Percentiles rank a stretch among this genome's conserved stretches.
phyloP scores from a whole-genome alignment of 2,113 vertebrate species.

The Axis porcinus region DNA sequence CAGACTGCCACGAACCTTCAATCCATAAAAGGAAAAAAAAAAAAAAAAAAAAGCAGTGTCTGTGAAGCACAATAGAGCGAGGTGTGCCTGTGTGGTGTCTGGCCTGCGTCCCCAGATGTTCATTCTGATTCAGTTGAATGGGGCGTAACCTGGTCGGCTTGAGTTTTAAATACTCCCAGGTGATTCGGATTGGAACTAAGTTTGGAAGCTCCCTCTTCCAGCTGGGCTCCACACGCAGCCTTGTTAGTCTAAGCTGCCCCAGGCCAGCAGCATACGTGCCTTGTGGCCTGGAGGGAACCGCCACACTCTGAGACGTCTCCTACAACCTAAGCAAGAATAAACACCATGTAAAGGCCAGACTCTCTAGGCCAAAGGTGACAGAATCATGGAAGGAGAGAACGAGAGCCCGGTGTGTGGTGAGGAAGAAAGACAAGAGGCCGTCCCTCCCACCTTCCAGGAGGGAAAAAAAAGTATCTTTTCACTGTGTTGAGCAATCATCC shows the following conservation, averaged over 20 bases:
- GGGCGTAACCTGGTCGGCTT: no score
- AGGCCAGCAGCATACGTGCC: fast-evolving
- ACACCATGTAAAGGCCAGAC: not conserved
- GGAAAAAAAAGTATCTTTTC: not conserved
- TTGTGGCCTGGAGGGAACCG: not conserved
- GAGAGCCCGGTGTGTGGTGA: not conserved
- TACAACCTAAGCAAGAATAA: not conserved
- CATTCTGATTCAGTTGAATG: not conserved
- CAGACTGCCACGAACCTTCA: not conserved
- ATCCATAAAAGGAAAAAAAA: fast-evolving
- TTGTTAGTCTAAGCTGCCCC: not conserved
- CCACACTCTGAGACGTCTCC: not conserved
- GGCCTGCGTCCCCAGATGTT: not conserved
- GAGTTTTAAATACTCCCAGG: not conserved
- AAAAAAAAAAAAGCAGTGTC: not conserved
- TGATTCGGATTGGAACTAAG: not conserved
- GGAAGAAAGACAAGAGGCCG: not conserved
- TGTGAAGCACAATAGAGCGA: not conserved
- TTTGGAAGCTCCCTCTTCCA: not conserved
- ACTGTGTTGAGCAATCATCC: fast-evolving
- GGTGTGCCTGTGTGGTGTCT: not conserved
- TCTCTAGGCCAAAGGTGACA: not conserved
- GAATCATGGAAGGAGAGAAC: not conserved
- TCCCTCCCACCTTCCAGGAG: not conserved
- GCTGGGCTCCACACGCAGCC: not conserved